Percentiles rank a stretch among this genome's conserved stretches.
phyloP scores from a whole-genome alignment of 2,113 vertebrate genomes.

The Salvelinus sp. region DNA sequence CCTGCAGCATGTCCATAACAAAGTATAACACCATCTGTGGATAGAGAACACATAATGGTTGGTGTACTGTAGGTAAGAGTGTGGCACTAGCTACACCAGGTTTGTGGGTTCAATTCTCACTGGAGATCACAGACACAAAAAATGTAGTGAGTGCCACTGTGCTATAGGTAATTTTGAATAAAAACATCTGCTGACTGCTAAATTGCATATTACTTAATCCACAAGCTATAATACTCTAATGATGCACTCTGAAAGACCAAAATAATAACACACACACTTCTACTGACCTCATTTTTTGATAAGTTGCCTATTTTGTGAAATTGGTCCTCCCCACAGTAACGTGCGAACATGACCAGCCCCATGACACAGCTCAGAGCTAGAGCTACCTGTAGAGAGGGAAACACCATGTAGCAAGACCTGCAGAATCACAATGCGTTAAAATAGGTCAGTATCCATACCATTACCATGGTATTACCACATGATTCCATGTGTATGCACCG shows the following conservation, averaged over 20 bases:
- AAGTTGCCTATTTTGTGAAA: constrained; percentile 51
- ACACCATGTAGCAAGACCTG: constrained; percentile 93
- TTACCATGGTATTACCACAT: no score
- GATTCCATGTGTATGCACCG: not conserved
- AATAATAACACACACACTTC: not conserved
- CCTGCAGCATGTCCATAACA: constrained; percentile 89
- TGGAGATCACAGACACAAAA: no score
- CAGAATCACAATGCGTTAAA: not conserved
- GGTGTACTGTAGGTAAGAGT: not conserved
- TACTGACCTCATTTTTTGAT: constrained; percentile 75
- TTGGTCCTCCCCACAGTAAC: constrained; percentile 75
- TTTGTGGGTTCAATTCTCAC: no score
- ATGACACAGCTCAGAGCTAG: constrained; percentile 86
- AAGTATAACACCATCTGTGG: constrained; percentile 89
- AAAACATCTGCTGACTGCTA: no score
- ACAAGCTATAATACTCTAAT: no score
- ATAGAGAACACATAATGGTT: not conserved
- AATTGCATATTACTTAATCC: no score
- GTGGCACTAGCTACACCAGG: no score
- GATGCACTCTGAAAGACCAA: no score
- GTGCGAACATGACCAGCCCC: constrained; percentile 89
- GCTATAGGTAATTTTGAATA: no score
- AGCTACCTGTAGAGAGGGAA: constrained; percentile 88
- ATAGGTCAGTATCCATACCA: not conserved
- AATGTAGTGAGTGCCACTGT: no score